Conservation (phyloP, 2,888 invertebrate genomes). For the Leucophenga montana region DNA sequence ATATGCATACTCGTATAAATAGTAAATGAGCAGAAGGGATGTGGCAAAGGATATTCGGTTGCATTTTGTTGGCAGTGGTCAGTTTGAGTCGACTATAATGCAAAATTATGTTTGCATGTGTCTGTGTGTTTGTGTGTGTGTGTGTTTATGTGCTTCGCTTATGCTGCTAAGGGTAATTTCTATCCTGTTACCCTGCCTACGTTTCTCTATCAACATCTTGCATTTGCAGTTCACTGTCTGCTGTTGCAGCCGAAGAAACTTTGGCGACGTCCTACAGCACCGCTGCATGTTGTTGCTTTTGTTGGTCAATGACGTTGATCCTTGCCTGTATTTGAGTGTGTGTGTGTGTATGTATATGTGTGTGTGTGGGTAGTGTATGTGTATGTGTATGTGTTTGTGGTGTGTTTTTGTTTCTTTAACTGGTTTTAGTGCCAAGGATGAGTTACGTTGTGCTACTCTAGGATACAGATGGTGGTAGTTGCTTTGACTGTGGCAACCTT, state of each 20-base stretch:
- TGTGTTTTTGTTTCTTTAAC: no score
- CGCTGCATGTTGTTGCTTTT: not conserved
- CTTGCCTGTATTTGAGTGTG: not conserved
- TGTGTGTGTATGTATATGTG: not conserved
- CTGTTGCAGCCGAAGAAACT: not conserved
- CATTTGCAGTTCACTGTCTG: not conserved
- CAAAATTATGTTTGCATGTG: constrained; percentile 21
- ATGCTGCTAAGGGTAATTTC: constrained; percentile 15
- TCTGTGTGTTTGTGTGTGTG: not conserved
- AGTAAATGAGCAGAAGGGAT: no score
- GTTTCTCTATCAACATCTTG: not conserved
- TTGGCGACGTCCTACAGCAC: not conserved
- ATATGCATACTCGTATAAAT: no score
- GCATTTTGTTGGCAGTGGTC: constrained; percentile 10
- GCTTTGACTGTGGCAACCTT: not conserved
- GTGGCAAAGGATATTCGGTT: no score
- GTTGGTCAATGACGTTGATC: not conserved
- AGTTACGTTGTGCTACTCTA: no score
- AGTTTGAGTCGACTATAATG: constrained; percentile 20
- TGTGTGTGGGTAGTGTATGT: no score
- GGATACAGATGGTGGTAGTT: no score
- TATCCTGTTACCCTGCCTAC: not conserved
- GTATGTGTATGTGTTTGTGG: no score
- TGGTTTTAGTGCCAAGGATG: no score
- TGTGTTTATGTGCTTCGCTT: not conserved